Evolutionary conservation across 2,797 vertebrate genomes (phyloP).

Genomic region (Tokudaia muenninki): DNA sequence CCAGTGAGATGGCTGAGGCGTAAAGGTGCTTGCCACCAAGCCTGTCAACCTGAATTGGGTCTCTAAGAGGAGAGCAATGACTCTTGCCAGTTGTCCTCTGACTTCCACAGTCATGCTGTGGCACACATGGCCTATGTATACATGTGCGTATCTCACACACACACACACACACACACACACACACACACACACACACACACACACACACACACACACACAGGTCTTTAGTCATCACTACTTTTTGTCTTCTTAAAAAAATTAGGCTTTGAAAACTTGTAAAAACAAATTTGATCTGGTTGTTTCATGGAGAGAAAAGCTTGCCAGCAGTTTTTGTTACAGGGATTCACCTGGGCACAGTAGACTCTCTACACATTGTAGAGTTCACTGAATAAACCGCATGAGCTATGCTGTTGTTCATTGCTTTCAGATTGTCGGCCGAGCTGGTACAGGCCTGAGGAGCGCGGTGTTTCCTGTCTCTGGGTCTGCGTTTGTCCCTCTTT

Average conservation of each 20-base stretch:
- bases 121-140: neutral
- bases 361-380: neutral
- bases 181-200: neutral
- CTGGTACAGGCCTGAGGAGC: neutral
- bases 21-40: neutral
- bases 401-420: neutral
- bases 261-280: constrained; percentile 16
- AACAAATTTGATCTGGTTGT: neutral
- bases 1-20: neutral
- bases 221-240: neutral
- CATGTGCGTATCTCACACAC: too few relatives aligned
- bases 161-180: neutral
- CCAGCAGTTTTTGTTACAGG: neutral
- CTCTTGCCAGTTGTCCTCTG: neutral
- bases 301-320: constrained; percentile 36
- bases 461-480: neutral
- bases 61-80: neutral
- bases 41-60: neutral
- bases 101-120: neutral
- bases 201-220: neutral
- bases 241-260: constrained; percentile 1
- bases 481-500: neutral
- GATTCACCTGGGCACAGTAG: neutral
- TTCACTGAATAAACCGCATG: neutral
- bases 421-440: neutral